Evolutionary conservation across 2,888 invertebrate species (phyloP).

Genomic region (Habroteleia sp.): DNA sequence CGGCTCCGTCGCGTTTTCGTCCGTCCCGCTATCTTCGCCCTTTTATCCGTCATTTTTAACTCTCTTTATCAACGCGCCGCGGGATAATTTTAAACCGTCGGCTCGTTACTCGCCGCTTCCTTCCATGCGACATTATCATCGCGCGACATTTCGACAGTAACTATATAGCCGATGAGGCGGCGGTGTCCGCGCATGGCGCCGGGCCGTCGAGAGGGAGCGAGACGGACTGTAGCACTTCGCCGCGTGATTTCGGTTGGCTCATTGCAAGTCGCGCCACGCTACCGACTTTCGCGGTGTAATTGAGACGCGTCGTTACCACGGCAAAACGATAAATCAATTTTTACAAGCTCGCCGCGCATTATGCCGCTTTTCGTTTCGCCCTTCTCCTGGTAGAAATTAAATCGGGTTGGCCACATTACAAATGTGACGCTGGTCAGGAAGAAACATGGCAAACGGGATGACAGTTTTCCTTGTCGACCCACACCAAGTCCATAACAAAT

Average conservation of each 20-base stretch:
- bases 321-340: constrained; percentile 38
- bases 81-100: constrained; percentile 63
- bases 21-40: constrained; percentile 48
- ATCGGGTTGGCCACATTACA: too few species aligned
- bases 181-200: constrained; percentile 58
- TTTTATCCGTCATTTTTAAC: constrained; percentile 62
- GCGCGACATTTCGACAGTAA: constrained; percentile 62
- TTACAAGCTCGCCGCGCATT: constrained; percentile 10
- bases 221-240: constrained; percentile 27
- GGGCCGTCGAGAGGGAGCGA: constrained; percentile 59
- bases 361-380: too few species aligned
- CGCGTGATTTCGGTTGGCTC: constrained; percentile 36
- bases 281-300: constrained; percentile 21
- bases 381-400: too few species aligned
- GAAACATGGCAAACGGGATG: too few species aligned
- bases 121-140: constrained; percentile 58
- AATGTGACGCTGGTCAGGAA: too few species aligned
- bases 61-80: constrained; percentile 60
- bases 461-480: too few species aligned
- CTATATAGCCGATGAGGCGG: constrained; percentile 53
- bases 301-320: constrained; percentile 16
- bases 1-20: constrained; percentile 33
- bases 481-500: too few species aligned
- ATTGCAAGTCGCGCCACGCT: constrained; percentile 15
- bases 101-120: constrained; percentile 58